Evolutionary conservation across 2,797 vertebrate genomes (phyloP), one percentile per base, ranked within the genome.

Genomic region (Tauraco hartlaubi): DNA sequence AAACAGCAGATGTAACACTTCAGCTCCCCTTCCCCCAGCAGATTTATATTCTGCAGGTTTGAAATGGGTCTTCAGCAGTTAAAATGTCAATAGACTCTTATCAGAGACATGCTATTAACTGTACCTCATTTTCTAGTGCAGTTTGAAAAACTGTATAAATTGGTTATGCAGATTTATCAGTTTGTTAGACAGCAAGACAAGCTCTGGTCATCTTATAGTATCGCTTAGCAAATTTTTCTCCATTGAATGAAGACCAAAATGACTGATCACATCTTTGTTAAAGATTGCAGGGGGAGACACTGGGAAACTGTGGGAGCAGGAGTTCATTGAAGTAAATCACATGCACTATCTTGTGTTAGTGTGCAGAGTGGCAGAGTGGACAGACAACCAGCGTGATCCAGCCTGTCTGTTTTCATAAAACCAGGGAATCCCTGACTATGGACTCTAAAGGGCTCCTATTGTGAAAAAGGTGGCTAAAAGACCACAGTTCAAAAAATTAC

Each of bases 71-170:
- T 88, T 92, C 73, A 78, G 87, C 37, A 90, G 90, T 75, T 95
- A 86, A 94, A 94, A 93, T 94, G 90, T 78, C 95, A 94, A 90
- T 67, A 84, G 79, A 58, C 82, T 93, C 79, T 95, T 95, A 95
- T 84, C 85, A 84, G 69, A 78, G 46, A 22, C n/a, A 48, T 55
- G 54, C 31, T 85, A 84, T 92, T 90, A 91, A 26, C 39, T 85
- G 51, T 88, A 64, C 68, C 35, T 91, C 63, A 49, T 95, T 92
- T 84, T 88, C 39, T n/a, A 78, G 48, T 72, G 51, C 46, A 81
- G 85, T 79, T 59, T 77, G n/a, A 88, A 94, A 88, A 96, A 51
- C 11, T 31, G 15, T 54, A 66, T 61, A 75, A 92, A 90, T 66
- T 55, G n/a, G 33, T 88, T 91, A 59, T 84, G 62, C 58, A 84